Base-by-base conservation (phyloP, 1,140 invertebrate genomes). In the Lucilia sericata region DNA sequence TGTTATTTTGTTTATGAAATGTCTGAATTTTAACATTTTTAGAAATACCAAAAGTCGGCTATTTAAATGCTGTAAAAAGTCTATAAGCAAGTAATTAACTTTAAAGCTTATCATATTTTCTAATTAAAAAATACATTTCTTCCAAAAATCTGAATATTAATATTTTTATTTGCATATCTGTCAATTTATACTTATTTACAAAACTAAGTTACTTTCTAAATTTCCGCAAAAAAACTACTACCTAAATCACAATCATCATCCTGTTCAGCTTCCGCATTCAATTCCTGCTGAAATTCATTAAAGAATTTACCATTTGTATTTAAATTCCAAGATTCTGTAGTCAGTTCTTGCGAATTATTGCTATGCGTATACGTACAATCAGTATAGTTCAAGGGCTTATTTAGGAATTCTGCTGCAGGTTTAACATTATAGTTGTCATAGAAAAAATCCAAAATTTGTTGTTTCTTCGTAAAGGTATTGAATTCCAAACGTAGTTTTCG, bases 391-490 rank as follows among this genome's bases (percentile, higher is more conserved):
- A 49, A 60, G 5, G 82, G 36, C 10, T 76, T 36, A 5, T n/a
- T 2, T n/a, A 9, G 21, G 10, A 5, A 21, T 86, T n/a, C 19
- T 12, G 9, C 65, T 13, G 19, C 55, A 49, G 86, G 85, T 4
- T 75, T 85, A n/a, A 90, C 7, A 65, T 86, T 82, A 55, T 85
- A 88, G 80, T 89, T 86, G 9, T 90, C 82, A 14, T 70, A 83
- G 0, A 98, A 91, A 92, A 95, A 98, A 34, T 94, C 91, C 75
- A 97, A 92, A 5, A 98, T 95, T 85, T 93, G 92, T 82, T 94
- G 90, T 86, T 94, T 95, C 85, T 92, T 94, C 84, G 93, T 93
- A 34, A 98, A 91, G 85, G 93, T 93, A 92, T 98, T 98, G 88
- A 98, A 98, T 80, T 94, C 91, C 85, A 93, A 90, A 86, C 95